A percentile compares a stretch with the other conserved stretches of the same genome.
These are phyloP conservation scores for Sigmodon hispidus DNA, from an alignment of 2,113 vertebrate genomes.

Conservation along the genomic window DNA sequence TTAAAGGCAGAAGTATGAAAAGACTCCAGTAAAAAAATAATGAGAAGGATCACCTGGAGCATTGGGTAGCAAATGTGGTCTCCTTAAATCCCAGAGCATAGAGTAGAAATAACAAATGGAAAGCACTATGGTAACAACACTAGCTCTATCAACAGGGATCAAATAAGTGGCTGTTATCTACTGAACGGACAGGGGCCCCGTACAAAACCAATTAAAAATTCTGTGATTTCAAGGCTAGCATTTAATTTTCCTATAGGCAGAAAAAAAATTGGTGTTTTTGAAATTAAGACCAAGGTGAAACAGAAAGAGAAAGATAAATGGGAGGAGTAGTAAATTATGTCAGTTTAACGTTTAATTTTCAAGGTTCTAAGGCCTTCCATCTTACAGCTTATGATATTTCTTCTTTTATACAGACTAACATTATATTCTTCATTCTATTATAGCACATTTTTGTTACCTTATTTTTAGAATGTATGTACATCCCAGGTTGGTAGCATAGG, in stretches of 20 bases:
- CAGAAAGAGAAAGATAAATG: not conserved
- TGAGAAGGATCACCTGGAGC: not conserved
- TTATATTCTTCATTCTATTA: not conserved
- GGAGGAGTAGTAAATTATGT: not conserved
- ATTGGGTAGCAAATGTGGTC: not conserved
- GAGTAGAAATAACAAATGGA: not conserved
- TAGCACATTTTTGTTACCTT: not conserved
- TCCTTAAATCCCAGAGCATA: not conserved
- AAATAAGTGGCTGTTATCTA: not conserved
- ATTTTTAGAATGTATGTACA: not conserved
- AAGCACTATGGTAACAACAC: not conserved
- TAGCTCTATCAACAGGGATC: not conserved
- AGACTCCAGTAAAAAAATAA: not conserved
- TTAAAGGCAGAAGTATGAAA: not conserved
- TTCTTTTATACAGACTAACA: not conserved
- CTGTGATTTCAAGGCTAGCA: not conserved
- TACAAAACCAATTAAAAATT: not conserved
- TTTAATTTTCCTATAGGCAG: not conserved
- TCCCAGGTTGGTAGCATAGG: rapidly evolving
- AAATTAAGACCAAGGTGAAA: not conserved
- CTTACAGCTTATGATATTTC: not conserved
- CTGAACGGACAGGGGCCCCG: no score
- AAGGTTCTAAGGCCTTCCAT: not conserved
- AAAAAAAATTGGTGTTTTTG: not conserved
- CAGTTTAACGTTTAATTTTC: not conserved